phyloP scores from a whole-genome alignment of 2,113 vertebrate genomes.

The Hymenochirus boettgeri region DNA sequence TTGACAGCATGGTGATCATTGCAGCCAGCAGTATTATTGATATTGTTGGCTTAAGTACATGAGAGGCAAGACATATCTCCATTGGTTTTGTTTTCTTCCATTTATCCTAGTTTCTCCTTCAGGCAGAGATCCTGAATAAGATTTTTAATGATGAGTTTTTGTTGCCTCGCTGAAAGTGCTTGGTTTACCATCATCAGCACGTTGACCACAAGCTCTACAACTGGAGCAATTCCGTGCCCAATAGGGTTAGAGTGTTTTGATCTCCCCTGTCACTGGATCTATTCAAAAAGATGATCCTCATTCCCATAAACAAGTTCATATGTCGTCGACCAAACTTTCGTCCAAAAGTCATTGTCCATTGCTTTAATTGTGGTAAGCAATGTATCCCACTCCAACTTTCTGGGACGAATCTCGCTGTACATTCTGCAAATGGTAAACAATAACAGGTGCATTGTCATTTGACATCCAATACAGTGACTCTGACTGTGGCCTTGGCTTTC shows the following conservation, averaged over 20 bases:
- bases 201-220: slow-evolving; percentile 89
- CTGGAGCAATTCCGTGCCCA: slow-evolving; percentile 91
- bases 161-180: slow-evolving; percentile 87
- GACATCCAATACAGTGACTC: slow-evolving; percentile 89
- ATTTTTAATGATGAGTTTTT: slow-evolving; percentile 88
- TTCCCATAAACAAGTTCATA: slow-evolving; percentile 96
- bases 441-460: slow-evolving; percentile 95
- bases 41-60: slow-evolving; percentile 92
- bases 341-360: slow-evolving; percentile 93
- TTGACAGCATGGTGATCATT: slow-evolving; percentile 98
- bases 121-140: slow-evolving; percentile 81
- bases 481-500: slow-evolving; percentile 92
- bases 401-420: slow-evolving; percentile 94
- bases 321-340: slow-evolving; percentile 88
- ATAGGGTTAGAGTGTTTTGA: slow-evolving; percentile 87
- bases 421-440: slow-evolving; percentile 84
- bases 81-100: slow-evolving; percentile 85
- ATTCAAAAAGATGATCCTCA: slow-evolving; percentile 95
- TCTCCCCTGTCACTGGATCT: slow-evolving; percentile 85
- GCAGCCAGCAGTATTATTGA: slow-evolving; percentile 94
- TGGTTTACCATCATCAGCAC: slow-evolving; percentile 96
- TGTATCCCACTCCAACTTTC: slow-evolving; percentile 93
- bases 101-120: slow-evolving; percentile 84
- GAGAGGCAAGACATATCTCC: slow-evolving; percentile 93
- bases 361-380: slow-evolving; percentile 88